These are phyloP conservation scores for Tinea semifulvella DNA, from an alignment of 2,888 invertebrate genomes.

Conservation along the genomic window DNA sequence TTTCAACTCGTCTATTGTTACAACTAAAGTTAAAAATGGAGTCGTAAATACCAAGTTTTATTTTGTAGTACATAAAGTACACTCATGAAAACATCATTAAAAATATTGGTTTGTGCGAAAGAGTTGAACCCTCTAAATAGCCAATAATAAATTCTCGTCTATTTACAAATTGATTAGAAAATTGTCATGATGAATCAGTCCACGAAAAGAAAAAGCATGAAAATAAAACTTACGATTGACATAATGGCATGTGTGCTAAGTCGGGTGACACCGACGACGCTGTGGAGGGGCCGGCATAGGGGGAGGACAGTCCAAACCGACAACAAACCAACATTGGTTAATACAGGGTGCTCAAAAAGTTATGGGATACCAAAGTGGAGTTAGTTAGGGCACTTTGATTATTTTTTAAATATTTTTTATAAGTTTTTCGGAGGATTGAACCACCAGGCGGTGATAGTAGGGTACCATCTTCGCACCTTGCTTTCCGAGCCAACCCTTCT, in stretches of 20 bases:
- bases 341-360: constrained; percentile 14
- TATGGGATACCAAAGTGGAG: constrained; percentile 32
- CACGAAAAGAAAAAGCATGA: constrained; percentile 23
- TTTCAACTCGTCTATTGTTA: too few relatives aligned
- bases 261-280: constrained; percentile 22
- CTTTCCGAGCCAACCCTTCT: constrained; percentile 50
- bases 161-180: too few relatives aligned
- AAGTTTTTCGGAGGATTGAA: constrained; percentile 48
- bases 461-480: constrained; percentile 80
- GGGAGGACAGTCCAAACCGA: constrained; percentile 30
- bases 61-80: too few relatives aligned
- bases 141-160: too few relatives aligned
- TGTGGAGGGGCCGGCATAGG: constrained; percentile 24
- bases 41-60: too few relatives aligned
- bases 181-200: too few relatives aligned
- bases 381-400: constrained; percentile 5
- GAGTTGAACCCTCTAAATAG: too few relatives aligned
- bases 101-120: too few relatives aligned
- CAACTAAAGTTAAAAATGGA: too few relatives aligned
- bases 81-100: too few relatives aligned
- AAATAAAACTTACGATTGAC: constrained; percentile 60
- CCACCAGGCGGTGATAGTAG: constrained; percentile 64
- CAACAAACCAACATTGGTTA: constrained; percentile 17
- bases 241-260: constrained; percentile 53
- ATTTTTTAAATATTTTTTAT: background rate